phyloP scores from a whole-genome alignment of 2,888 invertebrate genomes.

The Papilio demoleus region DNA sequence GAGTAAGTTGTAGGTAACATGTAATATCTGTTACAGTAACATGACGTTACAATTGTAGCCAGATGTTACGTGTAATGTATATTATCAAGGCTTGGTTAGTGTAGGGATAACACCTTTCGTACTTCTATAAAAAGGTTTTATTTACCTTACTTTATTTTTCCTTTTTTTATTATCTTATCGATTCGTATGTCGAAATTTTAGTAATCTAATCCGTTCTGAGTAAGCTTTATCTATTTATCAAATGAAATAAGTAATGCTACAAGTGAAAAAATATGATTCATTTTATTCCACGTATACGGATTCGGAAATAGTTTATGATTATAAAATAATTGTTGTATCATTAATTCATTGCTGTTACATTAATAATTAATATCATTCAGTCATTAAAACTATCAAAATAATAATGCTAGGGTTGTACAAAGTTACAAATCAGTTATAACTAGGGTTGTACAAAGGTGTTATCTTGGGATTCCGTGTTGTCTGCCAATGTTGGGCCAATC shows the following conservation, averaged over 20 bases:
- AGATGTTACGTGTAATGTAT: slow-evolving; percentile 26
- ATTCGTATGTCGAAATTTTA: slow-evolving; percentile 19
- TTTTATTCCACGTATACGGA: slow-evolving; percentile 9
- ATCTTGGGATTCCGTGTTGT: slow-evolving; percentile 64
- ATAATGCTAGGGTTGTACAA: slow-evolving; percentile 40
- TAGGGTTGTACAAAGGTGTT: slow-evolving; percentile 57
- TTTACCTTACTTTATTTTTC: not conserved
- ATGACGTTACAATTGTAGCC: not conserved
- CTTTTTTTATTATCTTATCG: slow-evolving; percentile 28
- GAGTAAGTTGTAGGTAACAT: slow-evolving; percentile 67
- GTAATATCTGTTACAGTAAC: slow-evolving; percentile 32
- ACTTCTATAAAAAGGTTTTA: not conserved
- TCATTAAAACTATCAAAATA: not conserved
- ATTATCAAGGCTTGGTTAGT: slow-evolving; percentile 27
- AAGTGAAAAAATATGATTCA: slow-evolving; percentile 18
- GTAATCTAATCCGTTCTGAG: slow-evolving; percentile 31
- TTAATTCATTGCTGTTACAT: slow-evolving; percentile 7
- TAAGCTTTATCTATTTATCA: slow-evolving; percentile 28
- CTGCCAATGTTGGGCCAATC: slow-evolving; percentile 75
- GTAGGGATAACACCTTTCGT: slow-evolving; percentile 38
- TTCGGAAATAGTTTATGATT: not conserved
- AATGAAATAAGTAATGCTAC: slow-evolving; percentile 17
- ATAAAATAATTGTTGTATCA: slow-evolving; percentile 7
- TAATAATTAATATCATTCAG: not conserved
- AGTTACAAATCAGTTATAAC: slow-evolving; percentile 41